Base-by-base conservation (phyloP, 2,888 invertebrate species). In the Dryomyza anilis region DNA sequence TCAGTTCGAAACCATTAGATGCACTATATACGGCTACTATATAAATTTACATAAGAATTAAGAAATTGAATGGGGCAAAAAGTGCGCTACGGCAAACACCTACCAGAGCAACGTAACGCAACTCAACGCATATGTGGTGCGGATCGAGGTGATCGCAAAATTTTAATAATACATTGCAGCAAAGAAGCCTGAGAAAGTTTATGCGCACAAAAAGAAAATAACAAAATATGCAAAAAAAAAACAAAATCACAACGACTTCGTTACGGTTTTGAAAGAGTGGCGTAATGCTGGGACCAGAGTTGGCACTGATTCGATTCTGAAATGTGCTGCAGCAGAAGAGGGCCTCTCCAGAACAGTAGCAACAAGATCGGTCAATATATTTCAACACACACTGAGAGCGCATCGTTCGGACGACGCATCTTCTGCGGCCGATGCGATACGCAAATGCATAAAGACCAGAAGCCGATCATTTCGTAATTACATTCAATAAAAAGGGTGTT, bases 381-480 rank as follows among this genome's bases (percentile, higher is more conserved):
- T 25, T 25, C 23, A 23, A 25, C 21, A 19, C 45, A 16, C 19
- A 50, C 6, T 2, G n/a, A 2, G 25, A 50, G 10, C 23, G 6
- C 23, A 19, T 7, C 25, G 19, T 25, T 25, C 50, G n/a, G 4
- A 25, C 23, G 23, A n/a, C 23, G 25, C 50, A 50, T n/a, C 50
- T 29, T 45, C 30, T 0, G 25, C 50, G 65, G 65, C 43, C 69
- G 57, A 36, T 65, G 29, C 57, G 67, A 48, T 71, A 71, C 70
- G 72, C 72, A 72, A 72, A 72, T 70, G 69, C 62, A 61, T 52
- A 69, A 74, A 75, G 72, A 76, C 75, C 75, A 75, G 76, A 74
- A 76, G 76, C 73, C 72, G 70, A 72, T 75, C 75, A 72, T 74
- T 73, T 73, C 67, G 71, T 72, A 75, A 76, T 75, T 74, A 73